phyloP scores from a whole-genome alignment of 2,797 vertebrate species.

The Geotria australis region DNA sequence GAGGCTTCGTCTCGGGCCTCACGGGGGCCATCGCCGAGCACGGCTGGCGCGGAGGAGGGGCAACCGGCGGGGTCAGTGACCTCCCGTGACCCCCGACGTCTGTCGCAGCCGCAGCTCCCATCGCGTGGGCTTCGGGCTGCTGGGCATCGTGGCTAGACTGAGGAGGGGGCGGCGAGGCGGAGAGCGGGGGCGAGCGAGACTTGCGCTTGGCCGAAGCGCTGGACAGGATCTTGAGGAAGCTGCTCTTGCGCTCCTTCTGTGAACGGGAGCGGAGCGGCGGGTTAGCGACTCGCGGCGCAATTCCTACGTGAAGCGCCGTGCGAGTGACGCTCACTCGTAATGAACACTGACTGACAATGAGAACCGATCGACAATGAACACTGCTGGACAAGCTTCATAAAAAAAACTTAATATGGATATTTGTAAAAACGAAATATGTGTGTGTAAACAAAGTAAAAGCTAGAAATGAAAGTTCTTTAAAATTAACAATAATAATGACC shows the following conservation, averaged over 20 bases:
- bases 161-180: conserved; percentile 24
- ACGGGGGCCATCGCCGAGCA: conserved; percentile 40
- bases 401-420: too few relatives aligned
- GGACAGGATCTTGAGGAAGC: conserved; percentile 62
- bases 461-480: too few relatives aligned
- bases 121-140: conserved; percentile 3
- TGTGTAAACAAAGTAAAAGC: too few relatives aligned
- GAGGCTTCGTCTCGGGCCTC: conserved; percentile 58
- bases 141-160: conserved; percentile 24
- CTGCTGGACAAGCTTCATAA: too few relatives aligned
- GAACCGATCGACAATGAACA: too few relatives aligned
- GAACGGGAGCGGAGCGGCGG: conserved; percentile 1
- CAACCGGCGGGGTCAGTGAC: conserved; percentile 56
- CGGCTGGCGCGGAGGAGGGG: conserved; percentile 36
- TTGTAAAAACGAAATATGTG: too few relatives aligned
- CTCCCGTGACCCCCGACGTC: conserved; percentile 31
- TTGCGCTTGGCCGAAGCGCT: conserved; percentile 81
- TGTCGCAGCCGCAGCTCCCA: conserved; percentile 12
- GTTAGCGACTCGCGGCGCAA: too few relatives aligned
- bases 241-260: conserved; percentile 81
- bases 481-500: too few relatives aligned
- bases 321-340: too few relatives aligned
- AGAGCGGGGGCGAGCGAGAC: conserved; percentile 41
- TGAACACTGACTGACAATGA: too few relatives aligned
- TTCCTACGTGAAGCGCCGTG: too few relatives aligned